Conservation (phyloP, 2,888 invertebrate species). For the Phymatocera aterrima region DNA sequence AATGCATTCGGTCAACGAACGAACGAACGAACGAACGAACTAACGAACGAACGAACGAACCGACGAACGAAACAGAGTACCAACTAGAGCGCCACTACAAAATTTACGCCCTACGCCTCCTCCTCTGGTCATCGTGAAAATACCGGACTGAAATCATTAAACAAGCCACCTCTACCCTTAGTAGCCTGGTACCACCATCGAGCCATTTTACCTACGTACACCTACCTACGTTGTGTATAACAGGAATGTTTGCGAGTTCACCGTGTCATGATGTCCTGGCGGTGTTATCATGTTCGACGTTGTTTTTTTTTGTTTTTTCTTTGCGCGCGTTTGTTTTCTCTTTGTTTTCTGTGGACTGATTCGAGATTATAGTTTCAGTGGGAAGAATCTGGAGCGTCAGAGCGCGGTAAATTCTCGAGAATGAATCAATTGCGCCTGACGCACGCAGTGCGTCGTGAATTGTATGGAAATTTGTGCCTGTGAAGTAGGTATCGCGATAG, state of each 20-base stretch:
- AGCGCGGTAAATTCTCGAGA: not conserved
- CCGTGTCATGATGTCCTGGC: not conserved
- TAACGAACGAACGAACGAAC: constrained; percentile 73
- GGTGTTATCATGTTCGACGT: not conserved
- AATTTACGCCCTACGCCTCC: constrained; percentile 67
- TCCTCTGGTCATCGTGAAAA: constrained; percentile 42
- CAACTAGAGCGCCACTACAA: constrained; percentile 67
- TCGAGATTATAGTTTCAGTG: too few species aligned
- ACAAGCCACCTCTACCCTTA: constrained; percentile 53
- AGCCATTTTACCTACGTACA: constrained; percentile 12
- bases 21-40: constrained; percentile 73
- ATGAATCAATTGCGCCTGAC: not conserved
- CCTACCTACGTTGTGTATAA: constrained; percentile 15
- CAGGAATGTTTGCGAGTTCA: constrained; percentile 45
- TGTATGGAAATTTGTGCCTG: not conserved
- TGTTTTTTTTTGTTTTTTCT: not conserved
- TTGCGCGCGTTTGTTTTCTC: too few species aligned
- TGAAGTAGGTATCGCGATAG: not conserved
- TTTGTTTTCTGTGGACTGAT: too few species aligned
- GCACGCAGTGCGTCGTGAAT: not conserved
- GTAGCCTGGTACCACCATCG: constrained; percentile 46
- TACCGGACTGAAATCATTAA: constrained; percentile 70
- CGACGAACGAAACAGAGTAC: constrained; percentile 63
- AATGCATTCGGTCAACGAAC: constrained; percentile 74
- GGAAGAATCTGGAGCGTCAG: too few species aligned